These are phyloP conservation scores for Clarias macrocephalus DNA, from an alignment of 2,113 vertebrate genomes.

Conservation along the genomic window DNA sequence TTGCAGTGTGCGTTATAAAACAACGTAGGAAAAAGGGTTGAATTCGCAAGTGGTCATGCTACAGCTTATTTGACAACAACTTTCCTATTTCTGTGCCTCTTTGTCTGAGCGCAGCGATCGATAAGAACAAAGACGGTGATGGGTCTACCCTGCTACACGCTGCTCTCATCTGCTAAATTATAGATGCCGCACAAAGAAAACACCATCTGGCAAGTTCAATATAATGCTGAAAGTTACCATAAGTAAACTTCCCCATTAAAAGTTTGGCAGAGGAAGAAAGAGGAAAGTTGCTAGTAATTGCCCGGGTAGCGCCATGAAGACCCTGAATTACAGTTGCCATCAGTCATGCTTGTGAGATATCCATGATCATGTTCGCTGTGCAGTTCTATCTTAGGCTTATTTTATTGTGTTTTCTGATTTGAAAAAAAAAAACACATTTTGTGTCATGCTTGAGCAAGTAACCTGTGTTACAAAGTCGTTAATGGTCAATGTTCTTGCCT, in stretches of 20 bases:
- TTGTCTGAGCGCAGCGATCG: not conserved
- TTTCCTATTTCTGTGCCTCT: not conserved
- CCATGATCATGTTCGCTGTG: too few relatives aligned
- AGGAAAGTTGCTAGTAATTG: not conserved
- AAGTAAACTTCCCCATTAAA: not conserved
- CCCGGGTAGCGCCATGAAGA: too few relatives aligned
- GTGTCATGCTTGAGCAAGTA: too few relatives aligned
- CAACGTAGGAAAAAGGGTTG: not conserved
- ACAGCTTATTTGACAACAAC: slow-evolving; percentile 9
- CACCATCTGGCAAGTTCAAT: not conserved
- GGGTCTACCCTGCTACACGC: not conserved
- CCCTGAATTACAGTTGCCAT: too few relatives aligned
- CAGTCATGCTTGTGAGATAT: too few relatives aligned
- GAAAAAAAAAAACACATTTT: too few relatives aligned
- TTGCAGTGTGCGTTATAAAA: not conserved
- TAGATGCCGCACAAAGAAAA: slow-evolving; percentile 7
- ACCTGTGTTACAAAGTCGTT: too few relatives aligned
- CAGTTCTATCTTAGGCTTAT: too few relatives aligned
- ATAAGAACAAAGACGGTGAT: not conserved
- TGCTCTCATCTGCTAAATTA: not conserved
- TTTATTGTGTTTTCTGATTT: too few relatives aligned
- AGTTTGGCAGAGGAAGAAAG: not conserved
- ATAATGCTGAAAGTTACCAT: not conserved
- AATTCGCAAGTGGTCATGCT: not conserved
- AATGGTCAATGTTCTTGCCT: too few relatives aligned